Percentiles rank a stretch among this genome's conserved stretches.
phyloP scores from a whole-genome alignment of 1,140 invertebrate genomes.

The Oncopodura yosiiana region DNA sequence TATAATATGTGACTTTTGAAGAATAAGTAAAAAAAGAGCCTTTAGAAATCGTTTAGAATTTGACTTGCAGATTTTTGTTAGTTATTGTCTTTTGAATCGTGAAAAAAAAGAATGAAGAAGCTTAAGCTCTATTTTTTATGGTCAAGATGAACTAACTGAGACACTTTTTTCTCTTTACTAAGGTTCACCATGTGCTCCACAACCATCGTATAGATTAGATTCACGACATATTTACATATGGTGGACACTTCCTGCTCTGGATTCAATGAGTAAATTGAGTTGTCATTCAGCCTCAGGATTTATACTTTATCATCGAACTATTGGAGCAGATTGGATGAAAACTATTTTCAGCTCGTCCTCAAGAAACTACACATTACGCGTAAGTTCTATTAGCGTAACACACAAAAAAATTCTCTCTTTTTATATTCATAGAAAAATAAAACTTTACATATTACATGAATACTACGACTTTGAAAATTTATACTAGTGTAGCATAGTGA shows the following conservation, averaged over 20 bases:
- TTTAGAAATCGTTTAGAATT: too few relatives aligned
- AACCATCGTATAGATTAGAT: slow-evolving; percentile 11
- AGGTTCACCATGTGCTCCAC: slow-evolving; percentile 13
- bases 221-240: slow-evolving; percentile 23
- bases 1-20: too few relatives aligned
- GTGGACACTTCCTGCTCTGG: slow-evolving; percentile 12
- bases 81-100: too few relatives aligned
- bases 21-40: too few relatives aligned
- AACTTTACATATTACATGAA: too few relatives aligned
- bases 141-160: not conserved
- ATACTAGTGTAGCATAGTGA: too few relatives aligned
- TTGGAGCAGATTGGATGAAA: slow-evolving; percentile 26
- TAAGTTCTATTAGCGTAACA: slow-evolving; percentile 10
- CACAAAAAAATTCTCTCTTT: too few relatives aligned
- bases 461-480: too few relatives aligned
- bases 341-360: slow-evolving; percentile 13
- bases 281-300: slow-evolving; percentile 26
- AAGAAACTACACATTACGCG: slow-evolving; percentile 25
- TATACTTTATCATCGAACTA: slow-evolving; percentile 24
- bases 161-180: slow-evolving; percentile 14
- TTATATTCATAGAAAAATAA: too few relatives aligned
- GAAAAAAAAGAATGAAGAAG: not conserved
- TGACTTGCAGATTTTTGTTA: too few relatives aligned
- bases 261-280: not conserved
- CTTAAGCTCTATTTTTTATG: not conserved